These are phyloP conservation scores for Oedothorax gibbosus DNA, from an alignment of 1,140 invertebrate genomes.

Conservation along the genomic window DNA sequence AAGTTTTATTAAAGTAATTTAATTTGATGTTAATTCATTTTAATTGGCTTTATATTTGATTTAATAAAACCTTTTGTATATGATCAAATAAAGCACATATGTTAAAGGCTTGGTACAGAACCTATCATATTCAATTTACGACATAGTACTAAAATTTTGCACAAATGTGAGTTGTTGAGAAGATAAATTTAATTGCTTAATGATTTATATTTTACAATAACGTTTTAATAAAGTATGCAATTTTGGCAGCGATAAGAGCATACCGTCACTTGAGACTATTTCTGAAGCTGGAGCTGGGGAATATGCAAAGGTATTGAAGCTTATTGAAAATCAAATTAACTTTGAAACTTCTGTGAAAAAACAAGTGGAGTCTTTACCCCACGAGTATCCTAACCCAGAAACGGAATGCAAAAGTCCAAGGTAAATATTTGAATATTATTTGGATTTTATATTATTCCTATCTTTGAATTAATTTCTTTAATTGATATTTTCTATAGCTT, in stretches of 20 bases:
- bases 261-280: conserved; percentile 82
- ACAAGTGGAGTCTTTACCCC: conserved; percentile 63
- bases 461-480: conserved; percentile 15
- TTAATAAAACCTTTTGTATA: too few species aligned
- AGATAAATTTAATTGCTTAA: not conserved
- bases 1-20: too few species aligned
- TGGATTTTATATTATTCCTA: conserved; percentile 32
- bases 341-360: conserved; percentile 64
- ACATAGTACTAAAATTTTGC: too few species aligned
- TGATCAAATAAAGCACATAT: too few species aligned
- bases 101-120: too few species aligned
- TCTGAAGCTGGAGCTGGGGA: conserved; percentile 71
- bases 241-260: conserved; percentile 80
- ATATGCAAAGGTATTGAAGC: conserved; percentile 71
- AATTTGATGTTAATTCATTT: too few species aligned
- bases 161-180: too few species aligned
- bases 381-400: conserved; percentile 67
- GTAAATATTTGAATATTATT: conserved; percentile 62
- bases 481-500: conserved; percentile 44
- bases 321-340: conserved; percentile 67
- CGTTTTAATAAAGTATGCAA: not conserved
- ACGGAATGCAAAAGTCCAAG: conserved; percentile 83
- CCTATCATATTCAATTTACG: too few species aligned
- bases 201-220: conserved; percentile 1
- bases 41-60: too few species aligned